Evolutionary conservation across 2,888 invertebrate genomes (phyloP), one percentile per base, ranked within the genome.

Genomic region (Epirrhoe alternata): DNA sequence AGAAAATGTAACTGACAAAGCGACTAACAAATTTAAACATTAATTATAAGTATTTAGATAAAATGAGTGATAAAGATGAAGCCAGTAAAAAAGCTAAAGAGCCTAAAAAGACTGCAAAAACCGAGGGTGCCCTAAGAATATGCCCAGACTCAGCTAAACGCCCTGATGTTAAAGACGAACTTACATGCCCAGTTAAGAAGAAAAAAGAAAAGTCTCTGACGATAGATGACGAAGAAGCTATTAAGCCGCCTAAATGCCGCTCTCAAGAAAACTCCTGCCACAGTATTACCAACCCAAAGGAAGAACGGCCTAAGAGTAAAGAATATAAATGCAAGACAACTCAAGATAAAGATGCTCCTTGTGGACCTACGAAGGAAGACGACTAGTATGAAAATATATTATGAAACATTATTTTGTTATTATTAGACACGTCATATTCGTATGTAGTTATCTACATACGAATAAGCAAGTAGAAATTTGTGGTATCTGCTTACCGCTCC

Each of bases 181-280:
- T n/a, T 10, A 0, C 51, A 2, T 62, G 62, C 17, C 17, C 55
- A 42, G 49, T 7, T 0, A 62, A 56, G 10, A 62, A 62, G 35
- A 24, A 24, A 24, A 52, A 52, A 52, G 54, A 61, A 35, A 55
- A 61, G 10, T 24, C 54, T 8, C 10, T 55, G 35, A 16, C 50
- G 0, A 62, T 56, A 56, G 50, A 56, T 10, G 56, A 56, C 45
- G 57, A 56, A 31, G 30, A 33, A 42, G 51, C 54, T 5, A 51
- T 49, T 7, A 59, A 61, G 38, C 70, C 70, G 6, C 66, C 70
- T 5, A 64, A 47, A 14, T 71, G 70, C 33, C 33, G 50, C 24
- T 14, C 8, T 1, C 8, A 14, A 14, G 47, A 47, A 24, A 17
- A 52, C 5, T 38, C 65, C 8, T 67, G 67, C 24, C 14, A 38